A percentile compares a stretch with the other conserved stretches of the same genome.
Conservation (phyloP, 2,113 vertebrate species). For the Cervus canadensis region DNA sequence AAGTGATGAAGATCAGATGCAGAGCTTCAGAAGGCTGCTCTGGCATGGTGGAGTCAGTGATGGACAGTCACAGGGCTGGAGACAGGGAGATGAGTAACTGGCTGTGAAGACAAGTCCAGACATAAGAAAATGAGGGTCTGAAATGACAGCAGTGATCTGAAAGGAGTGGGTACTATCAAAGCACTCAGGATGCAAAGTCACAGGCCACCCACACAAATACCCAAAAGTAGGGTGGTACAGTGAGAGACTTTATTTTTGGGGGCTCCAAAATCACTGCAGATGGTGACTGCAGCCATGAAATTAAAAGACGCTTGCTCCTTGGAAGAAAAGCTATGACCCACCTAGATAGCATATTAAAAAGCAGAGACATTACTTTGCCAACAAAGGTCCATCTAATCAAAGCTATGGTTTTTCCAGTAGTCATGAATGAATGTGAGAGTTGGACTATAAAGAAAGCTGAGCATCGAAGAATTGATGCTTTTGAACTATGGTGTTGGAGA, state of each 20-base stretch:
- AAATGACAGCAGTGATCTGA: not conserved
- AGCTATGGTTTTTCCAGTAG: not conserved
- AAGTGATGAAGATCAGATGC: not conserved
- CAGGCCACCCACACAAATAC: not conserved
- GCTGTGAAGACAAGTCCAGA: not conserved
- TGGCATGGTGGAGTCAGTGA: no score
- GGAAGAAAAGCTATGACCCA: not conserved
- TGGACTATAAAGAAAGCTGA: not conserved
- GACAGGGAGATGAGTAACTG: not conserved
- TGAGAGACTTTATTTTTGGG: not conserved
- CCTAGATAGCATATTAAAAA: not conserved
- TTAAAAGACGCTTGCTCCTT: not conserved
- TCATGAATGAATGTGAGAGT: not conserved
- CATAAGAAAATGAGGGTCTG: not conserved
- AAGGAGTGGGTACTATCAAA: not conserved
- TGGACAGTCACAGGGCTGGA: not conserved
- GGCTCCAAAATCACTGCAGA: not conserved
- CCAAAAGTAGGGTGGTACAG: not conserved
- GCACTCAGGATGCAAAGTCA: not conserved
- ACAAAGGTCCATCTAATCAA: not conserved
- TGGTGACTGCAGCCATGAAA: not conserved
- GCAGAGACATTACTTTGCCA: not conserved
- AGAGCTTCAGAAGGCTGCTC: not conserved
- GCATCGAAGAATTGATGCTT: accelerated
- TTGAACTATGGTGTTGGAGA: not conserved